phyloP scores from a whole-genome alignment of 2,113 vertebrate genomes.

The Peucedramus taeniatus region DNA sequence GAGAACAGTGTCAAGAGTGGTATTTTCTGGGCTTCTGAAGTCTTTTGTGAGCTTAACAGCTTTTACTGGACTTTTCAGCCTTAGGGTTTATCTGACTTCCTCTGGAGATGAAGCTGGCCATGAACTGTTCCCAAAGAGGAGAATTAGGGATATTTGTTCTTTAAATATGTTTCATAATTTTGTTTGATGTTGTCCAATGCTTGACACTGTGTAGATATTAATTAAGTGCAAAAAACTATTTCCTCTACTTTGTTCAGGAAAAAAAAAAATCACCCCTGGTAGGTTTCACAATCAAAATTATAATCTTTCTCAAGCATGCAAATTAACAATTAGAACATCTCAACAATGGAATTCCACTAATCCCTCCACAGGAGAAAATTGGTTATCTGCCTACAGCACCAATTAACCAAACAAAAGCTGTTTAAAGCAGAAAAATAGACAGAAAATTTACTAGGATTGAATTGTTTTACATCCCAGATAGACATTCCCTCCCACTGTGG shows the following conservation, averaged over 20 bases:
- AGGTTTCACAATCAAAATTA: conserved; percentile 36
- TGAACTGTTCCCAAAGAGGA: neutral
- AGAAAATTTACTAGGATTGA: neutral
- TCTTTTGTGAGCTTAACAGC: neutral
- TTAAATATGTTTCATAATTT: neutral
- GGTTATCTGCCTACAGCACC: neutral
- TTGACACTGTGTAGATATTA: neutral
- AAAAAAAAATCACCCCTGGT: neutral
- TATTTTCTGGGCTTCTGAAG: neutral
- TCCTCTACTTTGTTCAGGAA: neutral
- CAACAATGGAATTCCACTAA: neutral
- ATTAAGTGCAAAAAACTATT: neutral
- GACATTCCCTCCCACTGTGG: neutral
- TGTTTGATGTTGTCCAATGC: neutral
- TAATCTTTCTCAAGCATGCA: neutral
- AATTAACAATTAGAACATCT: conserved; percentile 35
- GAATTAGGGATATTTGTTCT: neutral
- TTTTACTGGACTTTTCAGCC: neutral
- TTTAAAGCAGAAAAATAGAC: conserved; percentile 25
- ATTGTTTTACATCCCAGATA: neutral
- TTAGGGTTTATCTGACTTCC: neutral
- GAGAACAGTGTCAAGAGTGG: neutral
- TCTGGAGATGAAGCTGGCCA: neutral
- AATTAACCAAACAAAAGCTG: conserved; percentile 1
- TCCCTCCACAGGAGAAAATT: conserved; percentile 3